Evolutionary conservation across 2,797 vertebrate genomes (phyloP), one percentile per base, ranked within the genome.

Genomic region (Thamnophis elegans): DNA sequence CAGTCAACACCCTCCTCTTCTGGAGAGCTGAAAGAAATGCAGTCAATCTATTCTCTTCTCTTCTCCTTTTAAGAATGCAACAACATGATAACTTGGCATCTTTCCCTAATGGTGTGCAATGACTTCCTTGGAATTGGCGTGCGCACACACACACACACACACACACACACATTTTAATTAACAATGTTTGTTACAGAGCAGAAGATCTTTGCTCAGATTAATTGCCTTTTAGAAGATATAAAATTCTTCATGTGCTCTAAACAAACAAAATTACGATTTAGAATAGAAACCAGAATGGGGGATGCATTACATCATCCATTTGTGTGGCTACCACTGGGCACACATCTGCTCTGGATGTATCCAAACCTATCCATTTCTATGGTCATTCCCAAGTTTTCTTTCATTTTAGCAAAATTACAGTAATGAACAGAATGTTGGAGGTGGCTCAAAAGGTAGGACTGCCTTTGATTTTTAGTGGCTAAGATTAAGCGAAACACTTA

Each of bases 1-100:
- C 14, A 94, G 93, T 13, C 42, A 95, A 94, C 47, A 93, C 92
- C 93, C 93, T 93, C 95, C 90, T 95, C 96, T 95, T 90, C 96
- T 95, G 95, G 93, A 92, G n/a, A 92, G 3, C 60, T 93, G 73
- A 60, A 42, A 88, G 5, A 90, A 94, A 9, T 91, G 86, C 96
- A 96, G 89, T 87, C 82, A 60, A 12, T 18, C 32, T n/a, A 82
- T 32, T 11, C 25, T 55, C 36, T 47, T 42, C 47, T 36, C 58
- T 47, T 42, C 47, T 86, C 26, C 51, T 42, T 65, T 58, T 56
- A 55, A 47, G 13, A 60, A 5, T 11, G 2, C 13, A 86, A 25
- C 9, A 25, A 85, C 42, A 51, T 60, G 36, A 65, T 13, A 82
- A 32, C 26, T 54, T 55, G n/a, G 62, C 51, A 68, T 54, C 10